Conservation (phyloP, 2,888 invertebrate genomes). For the Leptopilina drosophilae region DNA sequence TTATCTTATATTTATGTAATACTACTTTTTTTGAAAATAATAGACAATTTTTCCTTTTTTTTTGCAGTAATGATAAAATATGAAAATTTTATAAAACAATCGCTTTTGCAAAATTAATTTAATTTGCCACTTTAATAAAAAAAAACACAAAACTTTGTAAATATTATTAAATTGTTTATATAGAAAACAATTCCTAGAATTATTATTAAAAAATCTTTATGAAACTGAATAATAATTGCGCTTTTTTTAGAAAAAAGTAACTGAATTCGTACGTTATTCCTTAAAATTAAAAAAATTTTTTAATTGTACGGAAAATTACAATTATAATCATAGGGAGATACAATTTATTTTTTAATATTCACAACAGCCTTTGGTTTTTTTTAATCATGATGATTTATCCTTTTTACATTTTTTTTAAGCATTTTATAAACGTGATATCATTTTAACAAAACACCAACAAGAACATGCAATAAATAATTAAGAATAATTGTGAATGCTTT, state of each 20-base stretch:
- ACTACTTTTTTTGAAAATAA: background rate
- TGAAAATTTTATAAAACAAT: slow-evolving; percentile 8
- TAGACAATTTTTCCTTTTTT: background rate
- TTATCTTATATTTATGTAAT: background rate
- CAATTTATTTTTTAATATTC: slow-evolving; percentile 24
- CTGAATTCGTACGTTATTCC: background rate
- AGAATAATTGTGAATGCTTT: slow-evolving; percentile 51
- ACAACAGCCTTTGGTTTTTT: slow-evolving; percentile 36
- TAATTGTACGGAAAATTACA: slow-evolving; percentile 13
- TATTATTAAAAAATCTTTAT: slow-evolving; percentile 1
- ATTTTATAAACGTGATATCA: slow-evolving; percentile 46
- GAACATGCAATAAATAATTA: slow-evolving; percentile 48
- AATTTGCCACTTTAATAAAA: background rate
- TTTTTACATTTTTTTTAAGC: slow-evolving; percentile 35
- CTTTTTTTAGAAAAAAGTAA: background rate
- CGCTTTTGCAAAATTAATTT: background rate
- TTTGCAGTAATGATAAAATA: background rate
- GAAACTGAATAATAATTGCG: background rate
- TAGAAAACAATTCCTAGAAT: slow-evolving; percentile 21
- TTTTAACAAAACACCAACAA: slow-evolving; percentile 53
- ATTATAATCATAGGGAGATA: slow-evolving; percentile 25
- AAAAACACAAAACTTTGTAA: background rate
- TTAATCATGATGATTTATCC: slow-evolving; percentile 17
- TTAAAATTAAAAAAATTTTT: background rate
- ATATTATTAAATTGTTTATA: background rate